Evolutionary conservation across 1,140 invertebrate species (phyloP).

Genomic region (Sarcophaga peregrina): DNA sequence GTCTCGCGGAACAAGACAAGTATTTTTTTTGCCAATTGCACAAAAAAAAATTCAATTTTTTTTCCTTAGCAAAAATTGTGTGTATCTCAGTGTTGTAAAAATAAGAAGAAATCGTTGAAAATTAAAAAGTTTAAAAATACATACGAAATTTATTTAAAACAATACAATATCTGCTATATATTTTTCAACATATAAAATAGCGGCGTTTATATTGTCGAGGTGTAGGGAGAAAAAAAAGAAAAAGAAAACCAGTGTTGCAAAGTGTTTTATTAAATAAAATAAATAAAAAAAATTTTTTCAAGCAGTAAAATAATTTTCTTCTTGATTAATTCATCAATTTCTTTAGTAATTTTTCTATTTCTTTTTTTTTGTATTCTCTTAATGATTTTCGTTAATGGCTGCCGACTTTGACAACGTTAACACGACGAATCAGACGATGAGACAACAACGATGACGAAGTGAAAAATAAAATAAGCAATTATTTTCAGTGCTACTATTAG

Average conservation of each 20-base stretch:
- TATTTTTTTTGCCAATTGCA: conserved; percentile 33
- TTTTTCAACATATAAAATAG: too few species aligned
- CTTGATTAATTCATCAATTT: conserved; percentile 32
- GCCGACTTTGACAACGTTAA: conserved; percentile 38
- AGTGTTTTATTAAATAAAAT: background rate
- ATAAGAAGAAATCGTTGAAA: background rate
- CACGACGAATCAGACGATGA: conserved; percentile 32
- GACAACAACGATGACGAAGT: conserved; percentile 45
- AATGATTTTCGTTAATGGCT: conserved; percentile 43
- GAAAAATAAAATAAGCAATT: conserved; percentile 43
- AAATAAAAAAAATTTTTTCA: conserved; percentile 29
- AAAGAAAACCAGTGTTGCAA: conserved; percentile 16
- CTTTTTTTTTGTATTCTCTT: conserved; percentile 14
- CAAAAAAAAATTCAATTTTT: background rate
- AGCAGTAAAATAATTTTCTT: conserved; percentile 26
- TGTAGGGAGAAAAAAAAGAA: background rate
- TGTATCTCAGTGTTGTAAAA: background rate
- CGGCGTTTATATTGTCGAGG: too few species aligned
- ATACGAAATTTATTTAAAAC: too few species aligned
- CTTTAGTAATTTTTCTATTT: too few species aligned
- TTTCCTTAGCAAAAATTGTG: background rate
- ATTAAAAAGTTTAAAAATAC: background rate
- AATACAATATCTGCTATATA: too few species aligned
- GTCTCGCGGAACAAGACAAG: conserved; percentile 42
- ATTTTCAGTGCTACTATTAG: background rate